Evolutionary conservation across 2,797 vertebrate genomes (phyloP).

Genomic region (Nannoperca obscura): DNA sequence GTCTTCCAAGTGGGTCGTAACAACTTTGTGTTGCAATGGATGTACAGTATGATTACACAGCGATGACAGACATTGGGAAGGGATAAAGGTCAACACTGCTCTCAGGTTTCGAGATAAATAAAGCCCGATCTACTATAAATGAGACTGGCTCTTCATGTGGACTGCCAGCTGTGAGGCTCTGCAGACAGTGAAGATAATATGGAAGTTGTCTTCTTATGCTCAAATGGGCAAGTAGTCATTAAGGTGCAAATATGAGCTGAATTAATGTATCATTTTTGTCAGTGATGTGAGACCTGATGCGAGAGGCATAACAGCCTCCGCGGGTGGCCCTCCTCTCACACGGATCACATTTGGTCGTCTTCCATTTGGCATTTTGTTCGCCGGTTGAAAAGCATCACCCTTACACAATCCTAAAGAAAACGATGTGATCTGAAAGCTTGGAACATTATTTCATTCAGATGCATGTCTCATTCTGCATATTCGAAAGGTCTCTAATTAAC

Average conservation of each 20-base stretch:
- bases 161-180: conserved; percentile 37
- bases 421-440: not conserved
- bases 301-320: conserved; percentile 40
- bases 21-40: conserved; percentile 40
- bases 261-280: conserved; percentile 59
- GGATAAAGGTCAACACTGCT: conserved; percentile 67
- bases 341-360: conserved; percentile 9
- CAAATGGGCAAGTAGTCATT: conserved; percentile 59
- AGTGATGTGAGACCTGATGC: conserved; percentile 35
- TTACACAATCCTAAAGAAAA: conserved; percentile 1
- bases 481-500: conserved; percentile 35
- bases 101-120: conserved; percentile 60
- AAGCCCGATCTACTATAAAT: conserved; percentile 35
- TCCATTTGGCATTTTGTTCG: conserved; percentile 26
- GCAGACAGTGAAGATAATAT: conserved; percentile 35
- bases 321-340: conserved; percentile 27
- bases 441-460: conserved; percentile 11
- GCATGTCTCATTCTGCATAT: conserved; percentile 20
- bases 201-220: conserved; percentile 50
- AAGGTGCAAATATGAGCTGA: conserved; percentile 58
- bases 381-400: not conserved
- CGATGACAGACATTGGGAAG: conserved; percentile 44
- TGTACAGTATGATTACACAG: conserved; percentile 52
- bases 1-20: conserved; percentile 20
- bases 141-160: conserved; percentile 39